Conservation (phyloP, 2,797 vertebrate genomes). For the Sebastes goodei region DNA sequence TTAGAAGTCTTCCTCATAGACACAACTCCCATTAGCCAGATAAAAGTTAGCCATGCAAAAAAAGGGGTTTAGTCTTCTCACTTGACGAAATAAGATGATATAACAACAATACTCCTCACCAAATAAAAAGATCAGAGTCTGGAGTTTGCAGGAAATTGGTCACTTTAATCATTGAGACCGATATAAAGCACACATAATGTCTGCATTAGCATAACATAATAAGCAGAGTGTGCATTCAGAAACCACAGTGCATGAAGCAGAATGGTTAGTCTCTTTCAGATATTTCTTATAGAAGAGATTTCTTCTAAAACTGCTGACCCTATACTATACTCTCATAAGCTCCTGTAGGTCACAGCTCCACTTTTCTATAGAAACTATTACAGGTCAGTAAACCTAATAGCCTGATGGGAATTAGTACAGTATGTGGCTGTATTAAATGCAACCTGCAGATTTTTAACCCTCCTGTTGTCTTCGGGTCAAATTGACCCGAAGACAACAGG, state of each 20-base stretch:
- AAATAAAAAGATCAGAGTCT: constrained; percentile 77
- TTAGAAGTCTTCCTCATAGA: constrained; percentile 99
- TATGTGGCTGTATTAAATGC: background rate
- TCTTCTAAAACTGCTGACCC: constrained; percentile 62
- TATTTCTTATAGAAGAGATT: constrained; percentile 45
- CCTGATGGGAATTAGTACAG: constrained; percentile 3
- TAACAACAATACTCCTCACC: constrained; percentile 82
- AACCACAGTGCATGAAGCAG: constrained; percentile 67
- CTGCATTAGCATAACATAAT: constrained; percentile 77
- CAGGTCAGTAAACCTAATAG: constrained; percentile 15
- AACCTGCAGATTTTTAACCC: background rate
- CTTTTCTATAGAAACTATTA: constrained; percentile 3
- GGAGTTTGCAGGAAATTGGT: constrained; percentile 70
- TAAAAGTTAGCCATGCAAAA: constrained; percentile 87
- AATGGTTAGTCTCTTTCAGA: constrained; percentile 65
- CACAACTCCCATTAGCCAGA: constrained; percentile 99
- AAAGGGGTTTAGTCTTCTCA: constrained; percentile 82
- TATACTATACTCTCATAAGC: constrained; percentile 11
- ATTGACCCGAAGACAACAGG: too few species aligned
- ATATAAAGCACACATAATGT: constrained; percentile 75
- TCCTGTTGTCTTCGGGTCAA: too few species aligned
- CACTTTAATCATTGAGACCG: constrained; percentile 74
- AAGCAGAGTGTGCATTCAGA: constrained; percentile 66
- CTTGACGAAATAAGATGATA: constrained; percentile 81
- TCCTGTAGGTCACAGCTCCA: constrained; percentile 27